phyloP scores from a whole-genome alignment of 2,797 vertebrate species.

The Serranus cabrilla region DNA sequence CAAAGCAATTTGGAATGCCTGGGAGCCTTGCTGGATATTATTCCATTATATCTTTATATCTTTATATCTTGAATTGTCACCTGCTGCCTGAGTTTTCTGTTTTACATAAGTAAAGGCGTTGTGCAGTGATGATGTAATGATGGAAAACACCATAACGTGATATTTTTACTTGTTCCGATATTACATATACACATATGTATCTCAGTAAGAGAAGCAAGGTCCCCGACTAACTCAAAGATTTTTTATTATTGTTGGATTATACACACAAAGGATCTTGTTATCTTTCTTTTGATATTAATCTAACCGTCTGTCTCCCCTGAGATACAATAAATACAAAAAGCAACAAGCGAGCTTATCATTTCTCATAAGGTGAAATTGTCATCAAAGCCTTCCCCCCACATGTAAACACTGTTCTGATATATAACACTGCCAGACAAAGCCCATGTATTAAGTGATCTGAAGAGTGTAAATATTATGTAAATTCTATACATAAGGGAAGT shows the following conservation, averaged over 20 bases:
- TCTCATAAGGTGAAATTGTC: conserved; percentile 25
- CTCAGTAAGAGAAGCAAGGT: background rate
- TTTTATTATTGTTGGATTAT: background rate
- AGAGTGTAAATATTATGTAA: conserved; percentile 24
- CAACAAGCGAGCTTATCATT: conserved; percentile 16
- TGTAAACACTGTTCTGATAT: conserved; percentile 13
- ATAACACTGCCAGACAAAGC: conserved; percentile 18
- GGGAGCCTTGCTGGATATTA: too few species aligned
- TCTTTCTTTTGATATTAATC: background rate
- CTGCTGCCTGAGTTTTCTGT: too few species aligned
- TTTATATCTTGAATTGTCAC: too few species aligned
- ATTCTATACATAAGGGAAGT: conserved; percentile 1
- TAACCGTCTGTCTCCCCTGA: background rate
- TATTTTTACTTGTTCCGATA: background rate
- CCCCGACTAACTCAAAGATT: background rate
- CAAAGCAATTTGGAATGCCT: too few species aligned
- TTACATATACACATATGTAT: background rate
- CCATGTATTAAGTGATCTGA: conserved; percentile 11
- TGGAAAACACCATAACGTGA: background rate
- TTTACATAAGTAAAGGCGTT: too few species aligned
- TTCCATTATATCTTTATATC: too few species aligned
- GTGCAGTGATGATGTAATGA: too few species aligned
- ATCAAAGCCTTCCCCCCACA: background rate
- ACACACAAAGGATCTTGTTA: background rate
- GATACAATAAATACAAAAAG: conserved; percentile 22